These are phyloP conservation scores for Ephestia elutella DNA, from an alignment of 1,140 invertebrate genomes.

Conservation along the genomic window DNA sequence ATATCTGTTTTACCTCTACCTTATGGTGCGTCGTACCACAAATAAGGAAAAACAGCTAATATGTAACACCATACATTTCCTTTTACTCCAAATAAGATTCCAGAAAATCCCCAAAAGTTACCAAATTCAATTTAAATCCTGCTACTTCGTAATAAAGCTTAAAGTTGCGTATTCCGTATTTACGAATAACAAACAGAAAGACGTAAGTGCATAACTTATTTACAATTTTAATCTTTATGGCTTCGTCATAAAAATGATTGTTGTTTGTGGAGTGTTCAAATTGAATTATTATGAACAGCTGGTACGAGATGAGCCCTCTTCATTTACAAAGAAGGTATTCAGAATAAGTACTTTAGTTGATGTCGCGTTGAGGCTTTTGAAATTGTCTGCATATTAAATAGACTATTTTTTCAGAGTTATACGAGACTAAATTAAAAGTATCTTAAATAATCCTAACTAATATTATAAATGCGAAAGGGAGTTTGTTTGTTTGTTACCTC, in stretches of 20 bases:
- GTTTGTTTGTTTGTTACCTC: too few relatives aligned
- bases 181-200: background rate
- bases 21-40: too few relatives aligned
- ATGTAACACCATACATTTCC: too few relatives aligned
- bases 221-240: background rate
- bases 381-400: too few relatives aligned
- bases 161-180: background rate
- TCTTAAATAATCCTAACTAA: too few relatives aligned
- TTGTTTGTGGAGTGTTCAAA: background rate
- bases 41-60: too few relatives aligned
- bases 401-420: background rate
- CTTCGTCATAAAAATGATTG: background rate
- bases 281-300: background rate
- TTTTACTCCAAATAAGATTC: too few relatives aligned
- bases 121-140: background rate
- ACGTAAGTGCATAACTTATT: background rate
- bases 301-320: background rate
- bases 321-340: background rate
- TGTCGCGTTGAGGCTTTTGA: background rate
- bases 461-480: too few relatives aligned
- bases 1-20: too few relatives aligned
- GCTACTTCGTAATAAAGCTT: constrained; percentile 1
- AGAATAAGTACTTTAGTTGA: background rate
- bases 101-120: too few relatives aligned
- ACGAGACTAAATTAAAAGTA: too few relatives aligned